Evolutionary conservation across 2,113 vertebrate species (phyloP).

Genomic region (Apodemus speciosus): DNA sequence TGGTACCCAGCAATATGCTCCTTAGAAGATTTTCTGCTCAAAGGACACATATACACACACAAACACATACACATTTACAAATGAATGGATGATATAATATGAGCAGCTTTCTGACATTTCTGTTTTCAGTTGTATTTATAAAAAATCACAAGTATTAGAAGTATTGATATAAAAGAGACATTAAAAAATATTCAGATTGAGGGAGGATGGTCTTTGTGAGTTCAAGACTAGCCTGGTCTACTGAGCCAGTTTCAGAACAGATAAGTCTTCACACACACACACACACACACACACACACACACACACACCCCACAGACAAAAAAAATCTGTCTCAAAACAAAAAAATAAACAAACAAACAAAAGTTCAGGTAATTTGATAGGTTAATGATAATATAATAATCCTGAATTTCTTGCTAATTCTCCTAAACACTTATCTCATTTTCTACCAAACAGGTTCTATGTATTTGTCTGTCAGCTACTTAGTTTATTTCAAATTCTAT

Average conservation of each 20-base stretch:
- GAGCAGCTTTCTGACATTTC: neutral
- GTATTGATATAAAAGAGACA: neutral
- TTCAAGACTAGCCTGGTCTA: neutral
- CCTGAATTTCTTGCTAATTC: neutral
- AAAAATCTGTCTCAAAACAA: too few species aligned
- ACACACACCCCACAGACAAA: neutral
- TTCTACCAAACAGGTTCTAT: neutral
- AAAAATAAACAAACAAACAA: too few species aligned
- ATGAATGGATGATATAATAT: neutral
- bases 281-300: too few species aligned
- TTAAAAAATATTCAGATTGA: neutral
- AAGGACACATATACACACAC: neutral
- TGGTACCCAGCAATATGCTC: neutral
- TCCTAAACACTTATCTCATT: neutral
- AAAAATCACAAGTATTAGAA: neutral
- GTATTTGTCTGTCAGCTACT: neutral
- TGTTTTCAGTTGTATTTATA: neutral
- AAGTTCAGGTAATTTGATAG: neutral
- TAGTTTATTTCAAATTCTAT: neutral
- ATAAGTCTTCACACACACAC: neutral
- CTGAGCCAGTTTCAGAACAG: neutral
- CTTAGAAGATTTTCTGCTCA: neutral
- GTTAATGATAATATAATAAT: neutral
- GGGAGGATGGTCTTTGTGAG: neutral
- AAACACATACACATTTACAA: neutral